Evolutionary conservation across 2,888 invertebrate species (phyloP).

Genomic region (Autographa pulchrina): DNA sequence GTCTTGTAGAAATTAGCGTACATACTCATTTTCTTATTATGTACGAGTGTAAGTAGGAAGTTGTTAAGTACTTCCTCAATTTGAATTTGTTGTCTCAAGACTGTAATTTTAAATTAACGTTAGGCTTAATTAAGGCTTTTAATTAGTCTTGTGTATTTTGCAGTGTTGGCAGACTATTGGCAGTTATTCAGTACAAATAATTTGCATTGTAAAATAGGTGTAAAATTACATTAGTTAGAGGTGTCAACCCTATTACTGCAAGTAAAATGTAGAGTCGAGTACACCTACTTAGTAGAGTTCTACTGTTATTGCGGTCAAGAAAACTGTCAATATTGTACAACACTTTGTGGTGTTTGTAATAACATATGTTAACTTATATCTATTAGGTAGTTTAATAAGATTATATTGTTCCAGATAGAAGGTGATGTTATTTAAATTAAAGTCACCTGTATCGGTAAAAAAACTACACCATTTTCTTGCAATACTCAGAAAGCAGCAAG

Average conservation of each 20-base stretch:
- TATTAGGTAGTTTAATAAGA: not conserved
- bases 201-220: not conserved
- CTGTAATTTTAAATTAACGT: slow-evolving; percentile 25
- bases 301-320: slow-evolving; percentile 28
- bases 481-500: too few species aligned
- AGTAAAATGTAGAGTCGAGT: slow-evolving; percentile 18
- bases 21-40: slow-evolving; percentile 36
- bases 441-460: too few species aligned
- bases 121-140: slow-evolving; percentile 13
- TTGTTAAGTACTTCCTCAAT: slow-evolving; percentile 55
- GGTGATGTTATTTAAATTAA: too few species aligned
- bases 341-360: slow-evolving; percentile 17
- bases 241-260: slow-evolving; percentile 27
- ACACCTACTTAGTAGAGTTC: not conserved
- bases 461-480: too few species aligned
- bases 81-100: slow-evolving; percentile 26
- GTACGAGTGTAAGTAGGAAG: slow-evolving; percentile 52
- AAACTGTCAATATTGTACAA: slow-evolving; percentile 27
- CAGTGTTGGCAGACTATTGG: not conserved
- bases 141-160: slow-evolving; percentile 5
- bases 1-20: slow-evolving; percentile 45
- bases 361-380: not conserved
- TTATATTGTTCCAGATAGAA: not conserved
- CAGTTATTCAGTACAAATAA: not conserved
- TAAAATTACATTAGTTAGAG: not conserved